Evolutionary conservation across 2,113 vertebrate species (phyloP).

Genomic region (Cryptomyrus ogoouensis): DNA sequence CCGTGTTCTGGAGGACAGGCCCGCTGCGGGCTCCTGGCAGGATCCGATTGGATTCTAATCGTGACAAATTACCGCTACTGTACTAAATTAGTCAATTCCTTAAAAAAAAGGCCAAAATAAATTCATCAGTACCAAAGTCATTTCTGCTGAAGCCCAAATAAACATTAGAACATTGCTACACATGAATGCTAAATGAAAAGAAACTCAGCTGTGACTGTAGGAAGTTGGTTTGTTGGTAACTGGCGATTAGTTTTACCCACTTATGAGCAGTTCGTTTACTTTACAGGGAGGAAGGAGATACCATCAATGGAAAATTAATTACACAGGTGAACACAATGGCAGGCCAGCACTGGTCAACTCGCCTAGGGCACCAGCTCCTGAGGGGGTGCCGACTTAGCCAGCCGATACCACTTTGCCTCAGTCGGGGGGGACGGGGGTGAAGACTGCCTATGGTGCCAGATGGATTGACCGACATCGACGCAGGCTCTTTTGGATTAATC

Average conservation of each 20-base stretch:
- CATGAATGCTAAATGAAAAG: neutral
- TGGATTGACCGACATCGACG: neutral
- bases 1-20: neutral
- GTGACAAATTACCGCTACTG: conserved; percentile 1
- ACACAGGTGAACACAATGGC: neutral
- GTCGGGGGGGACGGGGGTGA: neutral
- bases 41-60: neutral
- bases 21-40: neutral
- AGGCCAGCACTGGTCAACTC: neutral
- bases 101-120: neutral
- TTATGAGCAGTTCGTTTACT: conserved; percentile 25
- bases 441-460: neutral
- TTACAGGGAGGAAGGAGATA: neutral
- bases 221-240: neutral
- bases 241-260: neutral
- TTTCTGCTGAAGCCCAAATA: conserved; percentile 9
- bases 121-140: neutral
- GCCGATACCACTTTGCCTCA: neutral
- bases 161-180: neutral
- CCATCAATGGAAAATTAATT: neutral
- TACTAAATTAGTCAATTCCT: conserved; percentile 4
- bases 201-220: neutral
- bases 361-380: neutral
- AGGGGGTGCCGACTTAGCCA: neutral
- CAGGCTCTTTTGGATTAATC: neutral